Conservation (phyloP, 2,888 invertebrate species). For the Dione juno region DNA sequence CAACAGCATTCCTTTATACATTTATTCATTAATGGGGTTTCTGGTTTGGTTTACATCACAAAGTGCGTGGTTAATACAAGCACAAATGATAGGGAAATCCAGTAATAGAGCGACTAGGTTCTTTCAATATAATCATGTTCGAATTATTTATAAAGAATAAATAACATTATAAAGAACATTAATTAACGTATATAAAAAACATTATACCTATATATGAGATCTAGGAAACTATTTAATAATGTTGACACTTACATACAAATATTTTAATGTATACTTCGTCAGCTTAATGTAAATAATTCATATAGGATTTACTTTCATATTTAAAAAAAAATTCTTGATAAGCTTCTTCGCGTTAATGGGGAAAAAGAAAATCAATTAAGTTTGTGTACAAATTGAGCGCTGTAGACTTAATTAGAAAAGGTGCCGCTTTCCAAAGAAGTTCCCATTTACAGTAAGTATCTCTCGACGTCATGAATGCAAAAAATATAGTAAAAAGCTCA, state of each 20-base stretch:
- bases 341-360: neutral
- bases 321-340: neutral
- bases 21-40: too few relatives aligned
- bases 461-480: conserved; percentile 17
- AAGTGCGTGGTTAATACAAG: too few relatives aligned
- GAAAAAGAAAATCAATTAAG: conserved; percentile 28
- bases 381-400: conserved; percentile 24
- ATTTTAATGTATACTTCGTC: neutral
- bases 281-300: neutral
- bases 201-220: too few relatives aligned
- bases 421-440: conserved; percentile 29
- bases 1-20: too few relatives aligned
- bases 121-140: too few relatives aligned
- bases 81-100: too few relatives aligned
- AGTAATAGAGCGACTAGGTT: too few relatives aligned
- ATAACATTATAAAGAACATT: too few relatives aligned
- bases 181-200: too few relatives aligned
- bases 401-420: conserved; percentile 25
- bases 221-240: neutral
- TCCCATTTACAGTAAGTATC: conserved; percentile 28
- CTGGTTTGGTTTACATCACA: too few relatives aligned
- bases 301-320: neutral
- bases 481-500: conserved; percentile 15
- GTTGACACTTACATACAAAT: neutral
- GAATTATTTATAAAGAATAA: too few relatives aligned